Conservation (phyloP, 1,140 invertebrate species). For the Chionoecetes opilio region DNA sequence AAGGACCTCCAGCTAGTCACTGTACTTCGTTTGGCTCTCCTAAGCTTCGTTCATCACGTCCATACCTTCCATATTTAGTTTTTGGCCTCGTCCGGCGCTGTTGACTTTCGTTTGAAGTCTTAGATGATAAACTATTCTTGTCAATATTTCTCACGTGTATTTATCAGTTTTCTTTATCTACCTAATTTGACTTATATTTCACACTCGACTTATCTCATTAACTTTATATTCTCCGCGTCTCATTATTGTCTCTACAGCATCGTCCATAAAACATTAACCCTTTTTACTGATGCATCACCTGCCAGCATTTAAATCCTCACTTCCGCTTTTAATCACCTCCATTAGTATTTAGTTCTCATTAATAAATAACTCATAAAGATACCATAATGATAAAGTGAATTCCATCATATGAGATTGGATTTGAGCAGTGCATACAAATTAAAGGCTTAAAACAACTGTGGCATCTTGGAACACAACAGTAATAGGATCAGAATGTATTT, state of each 20-base stretch:
- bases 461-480: no score
- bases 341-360: neutral
- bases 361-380: neutral
- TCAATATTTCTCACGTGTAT: neutral
- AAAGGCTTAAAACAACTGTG: no score
- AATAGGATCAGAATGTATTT: no score
- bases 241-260: neutral
- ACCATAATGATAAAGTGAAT: neutral
- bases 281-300: neutral
- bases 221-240: neutral
- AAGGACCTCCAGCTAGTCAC: conserved; percentile 48
- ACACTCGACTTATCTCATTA: neutral
- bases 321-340: neutral
- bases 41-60: conserved; percentile 60
- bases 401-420: neutral
- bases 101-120: neutral
- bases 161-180: neutral
- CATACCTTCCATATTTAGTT: neutral
- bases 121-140: neutral
- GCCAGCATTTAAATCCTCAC: neutral
- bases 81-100: neutral
- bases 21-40: conserved; percentile 47
- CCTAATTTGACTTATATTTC: neutral
- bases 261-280: neutral
- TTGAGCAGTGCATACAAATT: no score